Evolutionary conservation across 2,888 invertebrate genomes (phyloP).

Genomic region (Thymelicus sylvestris): DNA sequence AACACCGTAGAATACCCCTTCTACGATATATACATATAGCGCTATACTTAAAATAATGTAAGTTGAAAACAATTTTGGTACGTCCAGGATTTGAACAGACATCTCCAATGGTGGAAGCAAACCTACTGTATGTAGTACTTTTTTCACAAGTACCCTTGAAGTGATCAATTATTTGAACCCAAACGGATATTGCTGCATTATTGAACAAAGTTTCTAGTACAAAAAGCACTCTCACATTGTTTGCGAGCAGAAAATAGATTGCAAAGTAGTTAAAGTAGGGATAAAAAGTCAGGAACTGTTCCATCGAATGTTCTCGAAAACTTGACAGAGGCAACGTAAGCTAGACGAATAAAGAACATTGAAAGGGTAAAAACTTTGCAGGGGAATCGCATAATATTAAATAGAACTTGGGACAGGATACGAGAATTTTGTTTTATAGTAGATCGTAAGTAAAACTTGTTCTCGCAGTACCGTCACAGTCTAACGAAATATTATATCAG

Average conservation of each 20-base stretch:
- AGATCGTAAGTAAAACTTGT: slow-evolving; percentile 31
- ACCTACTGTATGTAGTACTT: too few species aligned
- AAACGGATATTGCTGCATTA: slow-evolving; percentile 20
- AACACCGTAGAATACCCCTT: too few species aligned
- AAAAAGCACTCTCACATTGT: slow-evolving; percentile 32
- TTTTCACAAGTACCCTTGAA: background rate
- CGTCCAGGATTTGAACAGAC: too few species aligned
- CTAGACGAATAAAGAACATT: slow-evolving; percentile 38
- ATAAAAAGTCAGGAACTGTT: slow-evolving; percentile 37
- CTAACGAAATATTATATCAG: too few species aligned
- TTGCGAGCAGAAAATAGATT: slow-evolving; percentile 37
- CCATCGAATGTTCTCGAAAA: slow-evolving; percentile 38
- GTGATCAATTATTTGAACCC: slow-evolving; percentile 5
- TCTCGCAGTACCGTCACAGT: background rate
- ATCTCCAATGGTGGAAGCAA: too few species aligned
- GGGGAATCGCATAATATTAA: slow-evolving; percentile 36
- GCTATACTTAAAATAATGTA: too few species aligned
- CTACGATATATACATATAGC: too few species aligned
- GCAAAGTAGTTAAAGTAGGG: slow-evolving; percentile 37
- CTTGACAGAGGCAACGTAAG: slow-evolving; percentile 36
- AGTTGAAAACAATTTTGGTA: too few species aligned
- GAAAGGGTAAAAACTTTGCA: slow-evolving; percentile 37
- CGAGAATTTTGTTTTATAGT: slow-evolving; percentile 31
- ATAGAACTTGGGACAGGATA: slow-evolving; percentile 32
- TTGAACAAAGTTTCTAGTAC: slow-evolving; percentile 16